Evolutionary conservation across 35 echinoderm and acorn worm species (phyloP).

Genomic region (Diadema setosum): DNA sequence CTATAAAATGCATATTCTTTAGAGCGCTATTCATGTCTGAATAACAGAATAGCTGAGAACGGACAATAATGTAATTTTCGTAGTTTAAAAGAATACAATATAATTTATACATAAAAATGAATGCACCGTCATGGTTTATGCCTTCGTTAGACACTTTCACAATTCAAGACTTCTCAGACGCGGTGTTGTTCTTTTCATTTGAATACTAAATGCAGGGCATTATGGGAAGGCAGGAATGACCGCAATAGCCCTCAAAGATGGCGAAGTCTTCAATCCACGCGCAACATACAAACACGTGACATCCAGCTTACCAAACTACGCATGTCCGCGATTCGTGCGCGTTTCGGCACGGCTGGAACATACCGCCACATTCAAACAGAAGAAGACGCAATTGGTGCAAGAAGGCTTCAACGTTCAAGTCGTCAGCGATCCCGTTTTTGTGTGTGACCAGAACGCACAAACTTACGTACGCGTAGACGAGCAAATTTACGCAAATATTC

Average conservation of each 20-base stretch:
- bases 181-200: background rate
- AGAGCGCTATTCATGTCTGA: too few species aligned
- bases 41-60: too few species aligned
- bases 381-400: slow-evolving; percentile 66
- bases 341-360: slow-evolving; percentile 57
- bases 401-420: slow-evolving; percentile 78
- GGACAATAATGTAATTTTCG: too few species aligned
- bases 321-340: slow-evolving; percentile 89
- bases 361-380: slow-evolving; percentile 94
- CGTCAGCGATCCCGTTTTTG: slow-evolving; percentile 62
- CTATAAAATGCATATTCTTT: too few species aligned
- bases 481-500: slow-evolving; percentile 46
- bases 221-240: slow-evolving; percentile 97
- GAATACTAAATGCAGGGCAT: slow-evolving; percentile 54
- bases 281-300: slow-evolving; percentile 66
- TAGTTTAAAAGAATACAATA: too few species aligned
- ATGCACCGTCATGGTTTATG: too few species aligned
- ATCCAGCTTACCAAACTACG: slow-evolving; percentile 73
- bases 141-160: background rate
- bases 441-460: slow-evolving; percentile 45
- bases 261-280: slow-evolving; percentile 35
- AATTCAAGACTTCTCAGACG: background rate
- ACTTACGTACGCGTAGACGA: slow-evolving; percentile 55
- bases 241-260: slow-evolving; percentile 38
- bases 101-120: too few species aligned